Base-by-base conservation (phyloP, 2,888 invertebrate genomes). In the Synanthedon vespiformis region DNA sequence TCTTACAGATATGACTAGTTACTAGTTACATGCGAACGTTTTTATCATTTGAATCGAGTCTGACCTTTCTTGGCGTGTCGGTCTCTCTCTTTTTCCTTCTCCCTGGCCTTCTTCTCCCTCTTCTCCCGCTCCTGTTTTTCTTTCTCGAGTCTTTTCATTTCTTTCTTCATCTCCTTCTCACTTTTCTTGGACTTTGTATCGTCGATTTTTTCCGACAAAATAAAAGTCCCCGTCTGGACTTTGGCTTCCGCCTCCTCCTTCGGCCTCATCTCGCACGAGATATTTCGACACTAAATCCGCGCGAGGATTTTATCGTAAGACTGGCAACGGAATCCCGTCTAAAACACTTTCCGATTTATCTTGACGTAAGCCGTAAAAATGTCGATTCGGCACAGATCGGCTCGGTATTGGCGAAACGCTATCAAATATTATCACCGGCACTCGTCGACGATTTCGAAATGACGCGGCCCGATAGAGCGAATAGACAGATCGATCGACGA, bases 181-280 rank as follows among this genome's bases (percentile, higher is more conserved):
- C 60, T 84, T 60, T 81, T 88, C 68, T 80, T 84, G 59, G 77
- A 74, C 70, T 87, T 83, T 52, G 85, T 80, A 62, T 88, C 86
- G 66, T 88, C 88, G 51, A 87, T 85, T 65, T 89, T 89, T 68
- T 90, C 90, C 61, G 89, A 86, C 63, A 90, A 71, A 55, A 90
- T 90, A 68, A 90, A 86, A 60, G 89, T 86, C 65, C 88, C 88
- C 56, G 80, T 77, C 60, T 86, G 84, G 70, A 83, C 66, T 61
- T 82, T 84, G 57, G 75, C 58, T 62, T 83, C 84, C 59, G 56
- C 54, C 65, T 79, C 78, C 58, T 85, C 87, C 67, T 86, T 87
- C 55, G 87, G 85, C 67, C 86, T 76, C 87, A 87, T 87, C 55
- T 63, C 67, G 56, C 54, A 58, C 57, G 68, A 67, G 64, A 56